These are phyloP conservation scores for Stomatorhinus walkeri DNA, from an alignment of 2,797 vertebrate genomes.

Conservation along the genomic window DNA sequence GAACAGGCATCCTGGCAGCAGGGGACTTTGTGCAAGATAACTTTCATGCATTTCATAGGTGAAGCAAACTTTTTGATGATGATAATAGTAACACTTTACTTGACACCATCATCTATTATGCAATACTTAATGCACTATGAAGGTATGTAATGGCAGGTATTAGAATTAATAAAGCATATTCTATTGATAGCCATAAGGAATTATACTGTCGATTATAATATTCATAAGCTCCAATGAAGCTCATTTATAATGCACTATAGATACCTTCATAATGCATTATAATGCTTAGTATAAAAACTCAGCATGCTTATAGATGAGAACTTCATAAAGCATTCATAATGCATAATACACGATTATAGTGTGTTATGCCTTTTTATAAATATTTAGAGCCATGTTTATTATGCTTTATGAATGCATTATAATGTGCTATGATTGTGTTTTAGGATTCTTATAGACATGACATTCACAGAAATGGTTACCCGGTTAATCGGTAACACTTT, in stretches of 20 bases:
- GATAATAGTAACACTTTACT: neutral
- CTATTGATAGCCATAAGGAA: neutral
- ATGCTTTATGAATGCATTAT: neutral
- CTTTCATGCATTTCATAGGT: neutral
- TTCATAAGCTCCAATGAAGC: neutral
- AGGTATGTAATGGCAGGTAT: neutral
- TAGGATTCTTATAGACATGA: neutral
- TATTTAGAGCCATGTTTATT: too few relatives aligned
- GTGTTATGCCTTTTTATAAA: too few relatives aligned
- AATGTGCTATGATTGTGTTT: neutral
- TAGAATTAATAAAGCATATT: neutral
- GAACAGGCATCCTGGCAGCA: neutral
- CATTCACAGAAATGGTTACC: neutral
- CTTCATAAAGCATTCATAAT: too few relatives aligned
- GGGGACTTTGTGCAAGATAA: neutral
- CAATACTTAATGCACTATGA: neutral
- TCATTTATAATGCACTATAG: neutral
- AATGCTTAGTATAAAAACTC: neutral
- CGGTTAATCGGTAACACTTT: neutral
- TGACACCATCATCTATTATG: neutral
- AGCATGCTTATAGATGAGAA: neutral
- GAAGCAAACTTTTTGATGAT: neutral
- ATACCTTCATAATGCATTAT: neutral
- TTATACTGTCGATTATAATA: neutral
- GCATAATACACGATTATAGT: too few relatives aligned